Percentiles rank a stretch among this genome's conserved stretches.
Evolutionary conservation across 92 coral and sea anemone genomes (phyloP).

Genomic region (Porites rus): DNA sequence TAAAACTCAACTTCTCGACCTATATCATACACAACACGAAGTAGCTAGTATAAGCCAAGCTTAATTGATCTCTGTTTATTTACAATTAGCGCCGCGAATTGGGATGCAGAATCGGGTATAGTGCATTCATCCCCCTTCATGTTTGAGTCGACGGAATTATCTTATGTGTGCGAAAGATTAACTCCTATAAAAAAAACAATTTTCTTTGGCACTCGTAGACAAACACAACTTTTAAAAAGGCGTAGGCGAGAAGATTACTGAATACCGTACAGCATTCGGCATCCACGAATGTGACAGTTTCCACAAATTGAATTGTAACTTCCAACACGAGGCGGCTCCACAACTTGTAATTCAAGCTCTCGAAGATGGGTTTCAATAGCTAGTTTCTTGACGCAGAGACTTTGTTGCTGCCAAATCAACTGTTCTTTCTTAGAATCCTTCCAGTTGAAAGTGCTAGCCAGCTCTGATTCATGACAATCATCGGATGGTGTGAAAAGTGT

Average conservation of each 20-base stretch:
- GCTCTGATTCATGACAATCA: neutral
- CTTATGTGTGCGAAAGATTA: neutral
- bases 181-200: neutral
- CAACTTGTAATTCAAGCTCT: neutral
- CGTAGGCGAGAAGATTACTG: neutral
- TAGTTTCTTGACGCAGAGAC: neutral
- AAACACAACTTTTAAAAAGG: neutral
- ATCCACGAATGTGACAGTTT: conserved; percentile 2
- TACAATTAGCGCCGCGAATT: neutral
- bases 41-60: neutral
- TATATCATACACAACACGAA: neutral
- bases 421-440: neutral
- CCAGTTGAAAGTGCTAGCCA: neutral
- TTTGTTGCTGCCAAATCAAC: neutral
- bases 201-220: neutral
- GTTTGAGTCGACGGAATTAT: neutral
- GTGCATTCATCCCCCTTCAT: neutral
- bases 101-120: neutral
- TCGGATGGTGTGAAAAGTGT: neutral
- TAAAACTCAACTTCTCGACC: neutral
- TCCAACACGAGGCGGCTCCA: neutral
- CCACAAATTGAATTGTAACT: neutral
- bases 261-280: neutral
- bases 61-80: conserved; percentile 8
- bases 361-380: neutral